Evolutionary conservation across 2,888 invertebrate genomes (phyloP).

Genomic region (Spilarctia lutea): DNA sequence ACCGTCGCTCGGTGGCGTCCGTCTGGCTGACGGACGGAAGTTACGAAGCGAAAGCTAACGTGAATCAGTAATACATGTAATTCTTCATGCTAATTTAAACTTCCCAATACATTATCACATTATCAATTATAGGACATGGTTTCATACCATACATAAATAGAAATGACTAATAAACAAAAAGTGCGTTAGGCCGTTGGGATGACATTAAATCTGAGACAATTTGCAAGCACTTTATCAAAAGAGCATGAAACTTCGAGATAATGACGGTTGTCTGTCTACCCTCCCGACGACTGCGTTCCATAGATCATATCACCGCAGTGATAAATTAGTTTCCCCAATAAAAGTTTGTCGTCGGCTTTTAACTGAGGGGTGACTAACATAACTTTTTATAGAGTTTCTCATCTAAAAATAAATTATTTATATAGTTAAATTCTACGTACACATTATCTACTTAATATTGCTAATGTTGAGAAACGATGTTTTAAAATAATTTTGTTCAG

Average conservation of each 20-base stretch:
- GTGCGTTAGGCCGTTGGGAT: slow-evolving; percentile 24
- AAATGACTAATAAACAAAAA: slow-evolving; percentile 35
- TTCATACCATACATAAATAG: neutral
- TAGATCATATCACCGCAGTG: slow-evolving; percentile 70
- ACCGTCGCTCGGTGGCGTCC: slow-evolving; percentile 69
- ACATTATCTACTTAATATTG: slow-evolving; percentile 16
- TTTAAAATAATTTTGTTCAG: slow-evolving; percentile 48
- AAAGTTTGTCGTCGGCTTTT: slow-evolving; percentile 59
- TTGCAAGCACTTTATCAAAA: slow-evolving; percentile 61
- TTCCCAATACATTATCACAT: neutral
- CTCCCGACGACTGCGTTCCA: slow-evolving; percentile 58
- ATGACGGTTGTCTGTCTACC: slow-evolving; percentile 48
- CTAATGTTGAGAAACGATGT: neutral
- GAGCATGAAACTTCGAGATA: slow-evolving; percentile 55
- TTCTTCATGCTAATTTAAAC: neutral
- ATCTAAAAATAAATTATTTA: slow-evolving; percentile 30
- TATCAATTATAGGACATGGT: slow-evolving; percentile 1
- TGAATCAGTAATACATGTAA: slow-evolving; percentile 9
- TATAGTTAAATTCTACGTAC: slow-evolving; percentile 14
- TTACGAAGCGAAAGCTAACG: slow-evolving; percentile 16
- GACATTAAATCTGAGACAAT: slow-evolving; percentile 48
- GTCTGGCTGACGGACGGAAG: slow-evolving; percentile 62
- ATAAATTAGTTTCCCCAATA: slow-evolving; percentile 72
- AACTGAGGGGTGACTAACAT: slow-evolving; percentile 48
- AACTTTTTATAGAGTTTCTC: slow-evolving; percentile 32